Base-by-base conservation (phyloP, 64 coral and sea anemone species). In the Montipora efflorescens region DNA sequence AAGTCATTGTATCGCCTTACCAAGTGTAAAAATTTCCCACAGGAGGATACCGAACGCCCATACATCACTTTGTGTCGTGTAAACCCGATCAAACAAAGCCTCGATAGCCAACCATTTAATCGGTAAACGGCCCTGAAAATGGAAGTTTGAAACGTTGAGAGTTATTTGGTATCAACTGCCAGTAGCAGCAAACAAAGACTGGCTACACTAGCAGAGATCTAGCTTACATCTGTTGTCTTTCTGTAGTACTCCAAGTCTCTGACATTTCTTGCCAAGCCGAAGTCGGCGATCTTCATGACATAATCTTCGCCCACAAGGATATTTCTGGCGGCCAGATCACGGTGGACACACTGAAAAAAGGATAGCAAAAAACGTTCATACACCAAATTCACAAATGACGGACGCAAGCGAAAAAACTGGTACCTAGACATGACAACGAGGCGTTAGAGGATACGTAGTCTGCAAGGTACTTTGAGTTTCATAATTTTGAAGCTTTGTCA, bases 221-320 rank as follows among this genome's bases (percentile, higher is more conserved):
- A 19, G 91, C 98, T 96, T 92, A 99, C 98, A 68, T 99, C 98
- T 15, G 98, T 99, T 0, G 98, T 95, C 73, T 99, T 99, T 45
- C 98, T 91, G 57, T 99, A 99, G 71, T 99, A 99, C 74, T 99
- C 98, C 74, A 96, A 64, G 53, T 99, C 98, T 79, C 95, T 87
- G 8, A 96, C 85, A 89, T 99, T 96, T 43, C 98, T 81, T 48
- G 98, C 98, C 86, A 99, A 87, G 51, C 98, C 98, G 64, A 99
- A 99, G 74, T 99, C 98, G 64, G 98, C 98, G 62, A 99, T 96
- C 88, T 99, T 99, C 98, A 99, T 99, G 21, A 99, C 80, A 76
- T 96, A 99, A 44, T 99, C 98, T 50, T 99, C 95, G 7, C 95
- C 95, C 55, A 99, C 98, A 68, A 99, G 92, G n/a, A 99, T 92